Percentiles rank a stretch among this genome's conserved stretches.
Evolutionary conservation across 2,888 invertebrate species (phyloP).

Genomic region (Syrphus vitripennis): DNA sequence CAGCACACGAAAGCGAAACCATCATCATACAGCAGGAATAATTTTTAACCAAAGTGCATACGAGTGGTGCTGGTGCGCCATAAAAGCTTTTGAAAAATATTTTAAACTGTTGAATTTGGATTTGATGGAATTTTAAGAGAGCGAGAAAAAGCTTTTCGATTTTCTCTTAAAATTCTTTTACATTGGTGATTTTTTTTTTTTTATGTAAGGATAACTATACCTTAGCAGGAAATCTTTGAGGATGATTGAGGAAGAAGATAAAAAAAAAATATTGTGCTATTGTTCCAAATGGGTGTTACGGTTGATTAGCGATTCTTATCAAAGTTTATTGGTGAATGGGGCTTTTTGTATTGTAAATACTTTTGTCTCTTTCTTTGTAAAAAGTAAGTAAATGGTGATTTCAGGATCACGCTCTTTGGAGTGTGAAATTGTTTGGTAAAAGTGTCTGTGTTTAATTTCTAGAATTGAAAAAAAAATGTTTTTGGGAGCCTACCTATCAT

Average conservation of each 20-base stretch:
- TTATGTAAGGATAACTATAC: too few relatives aligned
- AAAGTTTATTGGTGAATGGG: background rate
- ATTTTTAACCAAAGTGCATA: constrained; percentile 45
- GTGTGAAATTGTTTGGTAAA: too few relatives aligned
- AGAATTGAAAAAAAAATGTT: too few relatives aligned
- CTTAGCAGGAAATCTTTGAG: background rate
- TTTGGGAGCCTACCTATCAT: too few relatives aligned
- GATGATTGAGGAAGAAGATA: background rate
- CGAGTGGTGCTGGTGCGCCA: constrained; percentile 1
- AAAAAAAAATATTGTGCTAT: too few relatives aligned
- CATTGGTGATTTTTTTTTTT: background rate
- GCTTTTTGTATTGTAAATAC: background rate
- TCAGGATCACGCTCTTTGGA: background rate
- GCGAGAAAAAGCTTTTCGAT: constrained; percentile 27
- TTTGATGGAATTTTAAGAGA: constrained; percentile 36
- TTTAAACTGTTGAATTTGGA: constrained; percentile 56
- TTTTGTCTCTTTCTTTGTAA: background rate
- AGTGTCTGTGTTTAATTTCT: too few relatives aligned
- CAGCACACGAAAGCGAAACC: background rate
- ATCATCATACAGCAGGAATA: background rate
- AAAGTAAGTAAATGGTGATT: background rate
- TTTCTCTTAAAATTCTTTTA: background rate
- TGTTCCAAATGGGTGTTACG: background rate
- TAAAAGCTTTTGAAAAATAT: constrained; percentile 28
- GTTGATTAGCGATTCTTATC: background rate